These are phyloP conservation scores for Rallus crepitans DNA, from an alignment of 2,797 vertebrate genomes.

Conservation along the genomic window DNA sequence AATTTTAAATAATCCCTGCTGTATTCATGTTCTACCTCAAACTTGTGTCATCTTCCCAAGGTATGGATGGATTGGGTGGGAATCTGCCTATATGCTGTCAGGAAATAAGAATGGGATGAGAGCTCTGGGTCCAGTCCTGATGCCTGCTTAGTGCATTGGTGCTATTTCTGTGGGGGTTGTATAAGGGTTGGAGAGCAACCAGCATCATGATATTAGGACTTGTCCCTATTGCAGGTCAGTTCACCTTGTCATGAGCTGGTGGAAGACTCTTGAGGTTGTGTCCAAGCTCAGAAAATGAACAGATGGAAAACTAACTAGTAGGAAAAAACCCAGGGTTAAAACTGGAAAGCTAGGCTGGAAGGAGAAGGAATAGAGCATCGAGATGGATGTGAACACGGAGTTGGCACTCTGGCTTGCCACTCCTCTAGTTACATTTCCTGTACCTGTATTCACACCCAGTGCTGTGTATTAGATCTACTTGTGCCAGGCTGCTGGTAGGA, in stretches of 20 bases:
- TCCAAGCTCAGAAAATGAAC: neutral
- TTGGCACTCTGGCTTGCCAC: neutral
- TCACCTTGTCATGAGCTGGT: neutral
- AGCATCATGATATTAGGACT: neutral
- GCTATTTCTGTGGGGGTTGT: neutral
- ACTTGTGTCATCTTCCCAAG: neutral
- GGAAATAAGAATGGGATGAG: neutral
- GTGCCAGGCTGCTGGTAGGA: neutral
- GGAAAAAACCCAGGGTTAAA: neutral
- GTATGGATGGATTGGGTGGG: fast-evolving
- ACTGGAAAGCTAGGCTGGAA: neutral
- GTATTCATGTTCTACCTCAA: neutral
- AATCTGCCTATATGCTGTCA: fast-evolving
- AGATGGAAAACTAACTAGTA: neutral
- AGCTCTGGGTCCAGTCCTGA: neutral
- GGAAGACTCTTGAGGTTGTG: neutral
- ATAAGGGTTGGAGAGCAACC: neutral
- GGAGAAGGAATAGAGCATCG: neutral
- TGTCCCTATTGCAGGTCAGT: neutral
- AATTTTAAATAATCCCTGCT: neutral
- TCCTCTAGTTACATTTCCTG: neutral
- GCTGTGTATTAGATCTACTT: neutral
- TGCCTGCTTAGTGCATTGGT: fast-evolving
- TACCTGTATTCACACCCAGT: neutral
- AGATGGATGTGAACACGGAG: neutral